Conservation (phyloP, 1,140 invertebrate species). For the Cotesia glomerata region DNA sequence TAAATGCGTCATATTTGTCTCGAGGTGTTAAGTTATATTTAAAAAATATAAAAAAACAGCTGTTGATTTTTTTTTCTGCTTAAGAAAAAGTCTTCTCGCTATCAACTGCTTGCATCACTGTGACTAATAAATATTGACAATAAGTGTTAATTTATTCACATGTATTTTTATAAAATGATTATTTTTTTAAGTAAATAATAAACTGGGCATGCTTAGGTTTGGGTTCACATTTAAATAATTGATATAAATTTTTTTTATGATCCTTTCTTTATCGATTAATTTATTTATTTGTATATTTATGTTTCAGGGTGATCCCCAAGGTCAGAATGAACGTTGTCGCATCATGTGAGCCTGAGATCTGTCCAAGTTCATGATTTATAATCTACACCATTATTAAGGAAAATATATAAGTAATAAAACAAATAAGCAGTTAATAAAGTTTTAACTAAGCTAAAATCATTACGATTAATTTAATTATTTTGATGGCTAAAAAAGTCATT, state of each 20-base stretch:
- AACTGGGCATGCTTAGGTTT: slow-evolving; percentile 27
- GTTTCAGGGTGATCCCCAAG: slow-evolving; percentile 67
- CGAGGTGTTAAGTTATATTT: no score
- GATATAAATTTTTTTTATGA: slow-evolving; percentile 14
- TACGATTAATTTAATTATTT: background rate
- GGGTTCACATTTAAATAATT: slow-evolving; percentile 1
- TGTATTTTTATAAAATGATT: slow-evolving; percentile 10
- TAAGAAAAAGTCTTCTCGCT: background rate
- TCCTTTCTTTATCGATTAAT: slow-evolving; percentile 17
- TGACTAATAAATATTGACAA: slow-evolving; percentile 33
- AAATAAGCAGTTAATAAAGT: background rate
- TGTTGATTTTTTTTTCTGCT: no score
- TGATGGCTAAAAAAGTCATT: background rate
- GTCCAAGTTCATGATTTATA: slow-evolving; percentile 37
- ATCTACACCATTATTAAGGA: background rate
- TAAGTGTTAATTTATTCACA: slow-evolving; percentile 22
- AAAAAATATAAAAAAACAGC: no score
- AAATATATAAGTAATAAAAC: no score
- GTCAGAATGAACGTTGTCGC: slow-evolving; percentile 65
- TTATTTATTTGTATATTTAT: slow-evolving; percentile 38
- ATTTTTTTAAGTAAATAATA: background rate
- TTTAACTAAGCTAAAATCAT: slow-evolving; percentile 11
- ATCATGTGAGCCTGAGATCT: slow-evolving; percentile 66
- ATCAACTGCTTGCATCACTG: slow-evolving; percentile 32
- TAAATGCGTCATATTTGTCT: no score